Evolutionary conservation across 2,113 vertebrate genomes (phyloP).

Genomic region (Calypte anna): DNA sequence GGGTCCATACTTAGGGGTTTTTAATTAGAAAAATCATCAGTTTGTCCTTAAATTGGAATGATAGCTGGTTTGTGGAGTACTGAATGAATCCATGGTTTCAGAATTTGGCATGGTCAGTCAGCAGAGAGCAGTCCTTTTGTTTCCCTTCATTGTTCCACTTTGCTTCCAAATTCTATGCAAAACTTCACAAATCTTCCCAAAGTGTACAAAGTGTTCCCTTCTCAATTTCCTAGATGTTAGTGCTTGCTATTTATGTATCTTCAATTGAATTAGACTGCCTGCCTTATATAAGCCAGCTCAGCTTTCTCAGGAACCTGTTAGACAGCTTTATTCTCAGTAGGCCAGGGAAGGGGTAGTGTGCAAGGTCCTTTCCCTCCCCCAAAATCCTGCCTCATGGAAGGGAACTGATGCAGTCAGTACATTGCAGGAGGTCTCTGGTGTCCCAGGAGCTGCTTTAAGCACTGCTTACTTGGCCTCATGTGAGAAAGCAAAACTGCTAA

Average conservation of each 20-base stretch:
- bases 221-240: neutral
- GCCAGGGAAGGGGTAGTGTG: neutral
- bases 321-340: fast-evolving
- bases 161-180: neutral
- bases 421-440: neutral
- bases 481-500: neutral
- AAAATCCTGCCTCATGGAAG: fast-evolving
- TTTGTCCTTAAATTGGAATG: neutral
- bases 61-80: neutral
- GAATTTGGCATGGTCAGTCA: neutral
- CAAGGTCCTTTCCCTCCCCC: neutral
- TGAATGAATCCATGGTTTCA: neutral
- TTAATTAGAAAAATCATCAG: neutral
- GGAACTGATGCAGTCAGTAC: fast-evolving
- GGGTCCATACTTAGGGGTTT: neutral
- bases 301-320: neutral
- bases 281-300: neutral
- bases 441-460: neutral
- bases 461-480: neutral
- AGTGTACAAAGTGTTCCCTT: neutral
- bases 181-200: neutral
- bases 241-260: neutral
- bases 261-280: neutral
- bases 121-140: neutral
- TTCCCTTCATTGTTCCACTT: neutral